Percentiles rank a stretch among this genome's conserved stretches.
Evolutionary conservation across 2,797 vertebrate species (phyloP).

Genomic region (Sciurus carolinensis): DNA sequence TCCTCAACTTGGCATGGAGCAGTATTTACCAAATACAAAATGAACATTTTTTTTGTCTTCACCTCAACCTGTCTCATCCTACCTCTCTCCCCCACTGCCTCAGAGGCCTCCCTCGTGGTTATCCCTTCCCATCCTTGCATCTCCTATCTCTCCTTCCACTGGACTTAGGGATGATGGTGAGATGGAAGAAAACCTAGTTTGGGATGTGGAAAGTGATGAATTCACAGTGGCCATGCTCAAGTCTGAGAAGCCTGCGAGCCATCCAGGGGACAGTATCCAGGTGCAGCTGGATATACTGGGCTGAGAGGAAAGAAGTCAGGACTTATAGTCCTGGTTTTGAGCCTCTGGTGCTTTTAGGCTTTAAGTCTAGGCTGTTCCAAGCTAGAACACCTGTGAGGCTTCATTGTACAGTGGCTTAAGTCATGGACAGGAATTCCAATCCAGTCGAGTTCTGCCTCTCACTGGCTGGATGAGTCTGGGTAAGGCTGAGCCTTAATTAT

Average conservation of each 20-base stretch:
- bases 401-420: not conserved
- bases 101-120: not conserved
- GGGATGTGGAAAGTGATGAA: not conserved
- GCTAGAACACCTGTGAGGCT: not conserved
- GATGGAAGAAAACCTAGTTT: not conserved
- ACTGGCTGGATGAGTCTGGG: not conserved
- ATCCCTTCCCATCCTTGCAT: constrained; percentile 8
- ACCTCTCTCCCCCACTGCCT: not conserved
- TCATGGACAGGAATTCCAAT: not conserved
- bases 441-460: constrained; percentile 18
- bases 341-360: constrained; percentile 14
- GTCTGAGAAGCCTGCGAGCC: not conserved
- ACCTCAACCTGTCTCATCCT: not conserved
- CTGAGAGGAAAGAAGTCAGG: not conserved
- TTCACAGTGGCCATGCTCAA: not conserved
- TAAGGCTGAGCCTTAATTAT: not conserved
- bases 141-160: constrained; percentile 5
- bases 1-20: not conserved
- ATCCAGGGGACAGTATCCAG: not conserved
- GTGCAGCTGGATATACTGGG: not conserved
- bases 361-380: not conserved
- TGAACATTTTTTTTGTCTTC: constrained; percentile 21
- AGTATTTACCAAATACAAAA: constrained; percentile 39
- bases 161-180: not conserved
- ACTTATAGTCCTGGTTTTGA: not conserved